These are phyloP conservation scores for Acrossocheilus fasciatus DNA, from an alignment of 2,797 vertebrate genomes.

Conservation along the genomic window DNA sequence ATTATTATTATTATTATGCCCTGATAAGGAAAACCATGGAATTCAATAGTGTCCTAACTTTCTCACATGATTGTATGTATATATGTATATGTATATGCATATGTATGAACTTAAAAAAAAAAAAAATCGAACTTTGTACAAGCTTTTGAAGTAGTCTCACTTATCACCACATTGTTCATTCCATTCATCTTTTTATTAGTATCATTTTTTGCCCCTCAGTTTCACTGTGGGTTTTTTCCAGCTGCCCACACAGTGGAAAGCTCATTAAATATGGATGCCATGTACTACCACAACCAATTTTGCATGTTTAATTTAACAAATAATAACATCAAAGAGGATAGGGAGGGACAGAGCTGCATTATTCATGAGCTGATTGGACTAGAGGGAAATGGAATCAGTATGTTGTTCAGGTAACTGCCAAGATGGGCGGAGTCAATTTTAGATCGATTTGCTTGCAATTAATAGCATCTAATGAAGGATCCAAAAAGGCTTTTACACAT, in stretches of 20 bases:
- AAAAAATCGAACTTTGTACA: neutral
- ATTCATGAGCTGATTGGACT: constrained; percentile 68
- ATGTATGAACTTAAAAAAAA: neutral
- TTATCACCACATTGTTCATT: constrained; percentile 50
- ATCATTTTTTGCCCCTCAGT: constrained; percentile 60
- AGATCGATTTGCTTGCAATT: neutral
- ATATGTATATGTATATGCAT: too few relatives aligned
- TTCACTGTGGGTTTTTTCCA: constrained; percentile 34
- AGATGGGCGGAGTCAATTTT: constrained; percentile 21
- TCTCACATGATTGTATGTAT: too few relatives aligned
- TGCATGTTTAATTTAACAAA: constrained; percentile 75
- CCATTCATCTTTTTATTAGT: constrained; percentile 16
- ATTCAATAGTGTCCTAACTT: too few relatives aligned
- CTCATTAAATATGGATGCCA: constrained; percentile 71
- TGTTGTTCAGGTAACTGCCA: constrained; percentile 38
- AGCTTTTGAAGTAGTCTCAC: neutral
- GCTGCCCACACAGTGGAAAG: constrained; percentile 62
- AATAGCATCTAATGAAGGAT: neutral
- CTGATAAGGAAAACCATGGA: too few relatives aligned
- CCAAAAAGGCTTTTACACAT: neutral
- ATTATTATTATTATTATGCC: too few relatives aligned
- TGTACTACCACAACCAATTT: constrained; percentile 68
- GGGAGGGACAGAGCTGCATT: constrained; percentile 69
- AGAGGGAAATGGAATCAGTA: constrained; percentile 58
- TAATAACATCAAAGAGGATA: constrained; percentile 72